Evolutionary conservation across 2,888 invertebrate genomes (phyloP).

Genomic region (Sturmia bella): DNA sequence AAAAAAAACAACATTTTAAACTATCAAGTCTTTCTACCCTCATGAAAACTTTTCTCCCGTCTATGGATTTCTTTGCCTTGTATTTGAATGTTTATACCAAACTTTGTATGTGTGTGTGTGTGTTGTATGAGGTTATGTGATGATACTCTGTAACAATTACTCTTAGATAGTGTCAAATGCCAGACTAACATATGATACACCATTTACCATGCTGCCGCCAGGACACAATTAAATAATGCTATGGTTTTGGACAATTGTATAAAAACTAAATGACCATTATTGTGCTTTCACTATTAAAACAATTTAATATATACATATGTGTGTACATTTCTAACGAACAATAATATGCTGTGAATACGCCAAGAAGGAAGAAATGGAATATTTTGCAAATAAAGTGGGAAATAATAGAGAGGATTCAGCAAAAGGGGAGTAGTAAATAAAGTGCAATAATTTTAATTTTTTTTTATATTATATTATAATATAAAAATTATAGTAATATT

Average conservation of each 20-base stretch:
- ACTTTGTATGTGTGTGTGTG: slow-evolving; percentile 9
- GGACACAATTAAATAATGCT: slow-evolving; percentile 24
- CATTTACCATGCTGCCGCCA: slow-evolving; percentile 40
- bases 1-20: too few relatives aligned
- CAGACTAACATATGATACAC: slow-evolving; percentile 70
- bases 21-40: too few relatives aligned
- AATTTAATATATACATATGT: slow-evolving; percentile 45
- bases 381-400: too few relatives aligned
- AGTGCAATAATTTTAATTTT: too few relatives aligned
- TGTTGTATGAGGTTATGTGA: slow-evolving; percentile 5
- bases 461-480: too few relatives aligned
- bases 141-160: slow-evolving; percentile 64
- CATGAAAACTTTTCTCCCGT: too few relatives aligned
- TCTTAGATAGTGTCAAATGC: slow-evolving; percentile 68
- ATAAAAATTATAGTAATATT: too few relatives aligned
- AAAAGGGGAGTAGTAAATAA: too few relatives aligned
- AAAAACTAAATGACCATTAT: slow-evolving; percentile 48
- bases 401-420: too few relatives aligned
- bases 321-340: too few relatives aligned
- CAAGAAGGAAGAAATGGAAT: too few relatives aligned
- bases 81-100: not conserved
- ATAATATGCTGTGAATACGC: too few relatives aligned
- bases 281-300: slow-evolving; percentile 40
- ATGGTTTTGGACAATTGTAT: slow-evolving; percentile 21
- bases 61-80: not conserved